Percentiles rank a stretch among this genome's conserved stretches.
phyloP scores from a whole-genome alignment of 2,888 invertebrate species.

The Rhamnusium bicolor region DNA sequence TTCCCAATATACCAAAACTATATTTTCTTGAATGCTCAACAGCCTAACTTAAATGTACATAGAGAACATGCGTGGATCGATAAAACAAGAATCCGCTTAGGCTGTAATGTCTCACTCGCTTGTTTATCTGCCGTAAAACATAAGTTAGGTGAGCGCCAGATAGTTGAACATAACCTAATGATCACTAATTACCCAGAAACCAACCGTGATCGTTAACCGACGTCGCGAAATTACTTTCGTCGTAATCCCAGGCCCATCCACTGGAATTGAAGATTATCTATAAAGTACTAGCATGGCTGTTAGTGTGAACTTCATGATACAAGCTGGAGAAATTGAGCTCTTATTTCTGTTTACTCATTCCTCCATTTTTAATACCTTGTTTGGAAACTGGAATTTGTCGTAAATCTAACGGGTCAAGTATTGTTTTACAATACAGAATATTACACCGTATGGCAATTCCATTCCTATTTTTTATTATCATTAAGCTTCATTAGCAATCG shows the following conservation, averaged over 20 bases:
- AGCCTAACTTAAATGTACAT: constrained; percentile 57
- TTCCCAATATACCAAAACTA: constrained; percentile 63
- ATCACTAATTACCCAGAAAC: constrained; percentile 63
- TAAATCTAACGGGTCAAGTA: neutral
- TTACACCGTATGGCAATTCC: no score
- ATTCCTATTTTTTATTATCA: no score
- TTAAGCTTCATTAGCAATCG: no score
- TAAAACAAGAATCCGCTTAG: constrained; percentile 31
- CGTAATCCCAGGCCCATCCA: constrained; percentile 54
- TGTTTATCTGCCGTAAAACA: constrained; percentile 62
- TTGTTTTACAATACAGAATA: neutral
- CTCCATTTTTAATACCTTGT: constrained; percentile 14
- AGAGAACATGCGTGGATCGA: constrained; percentile 48
- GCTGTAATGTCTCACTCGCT: constrained; percentile 55
- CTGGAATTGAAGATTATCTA: constrained; percentile 54
- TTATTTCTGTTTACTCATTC: neutral
- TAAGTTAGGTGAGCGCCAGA: constrained; percentile 60
- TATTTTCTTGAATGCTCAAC: constrained; percentile 60
- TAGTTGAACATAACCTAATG: constrained; percentile 62
- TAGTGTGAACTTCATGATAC: constrained; percentile 12
- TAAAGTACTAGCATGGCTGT: constrained; percentile 26
- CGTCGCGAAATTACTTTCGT: constrained; percentile 58
- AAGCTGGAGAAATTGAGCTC: constrained; percentile 1
- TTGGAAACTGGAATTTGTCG: neutral
- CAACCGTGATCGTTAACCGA: constrained; percentile 55